phyloP scores from a whole-genome alignment of 2,888 invertebrate genomes.

The Carcina quercana region DNA sequence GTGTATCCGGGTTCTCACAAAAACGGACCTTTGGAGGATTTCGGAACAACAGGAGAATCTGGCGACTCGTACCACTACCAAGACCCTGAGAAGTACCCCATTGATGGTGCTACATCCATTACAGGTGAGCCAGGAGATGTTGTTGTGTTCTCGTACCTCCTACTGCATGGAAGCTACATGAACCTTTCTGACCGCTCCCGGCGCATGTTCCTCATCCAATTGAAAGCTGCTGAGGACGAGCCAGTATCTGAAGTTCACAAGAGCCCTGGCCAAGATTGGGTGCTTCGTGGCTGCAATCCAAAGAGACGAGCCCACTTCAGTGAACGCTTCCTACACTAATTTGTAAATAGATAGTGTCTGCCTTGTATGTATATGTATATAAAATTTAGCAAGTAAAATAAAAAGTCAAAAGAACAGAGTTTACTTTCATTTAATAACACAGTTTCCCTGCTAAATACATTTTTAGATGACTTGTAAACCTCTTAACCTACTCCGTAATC shows the following conservation, averaged over 20 bases:
- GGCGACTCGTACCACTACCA: conserved; percentile 44
- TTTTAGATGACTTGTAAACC: too few relatives aligned
- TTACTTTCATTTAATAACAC: neutral
- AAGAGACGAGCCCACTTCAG: conserved; percentile 23
- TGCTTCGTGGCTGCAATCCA: conserved; percentile 57
- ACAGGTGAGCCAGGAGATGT: conserved; percentile 60
- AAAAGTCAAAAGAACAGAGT: neutral
- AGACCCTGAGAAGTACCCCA: conserved; percentile 51
- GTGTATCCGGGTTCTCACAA: conserved; percentile 71
- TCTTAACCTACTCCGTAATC: too few relatives aligned
- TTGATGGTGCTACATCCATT: conserved; percentile 55
- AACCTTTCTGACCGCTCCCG: conserved; percentile 50
- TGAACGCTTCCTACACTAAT: conserved; percentile 10
- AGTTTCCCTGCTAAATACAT: too few relatives aligned
- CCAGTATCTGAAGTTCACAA: conserved; percentile 45
- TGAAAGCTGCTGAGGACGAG: conserved; percentile 64
- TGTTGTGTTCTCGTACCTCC: conserved; percentile 65
- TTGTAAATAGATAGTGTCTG: neutral
- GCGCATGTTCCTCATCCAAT: conserved; percentile 65
- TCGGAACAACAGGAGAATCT: conserved; percentile 33
- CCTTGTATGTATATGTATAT: too few relatives aligned
- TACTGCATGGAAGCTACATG: conserved; percentile 66
- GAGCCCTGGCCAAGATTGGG: conserved; percentile 57
- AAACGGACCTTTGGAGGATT: conserved; percentile 60
- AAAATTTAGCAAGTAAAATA: neutral